A percentile compares a stretch with the other conserved stretches of the same genome.
Conservation (phyloP, 2,113 vertebrate species). For the Nestor notabilis region DNA sequence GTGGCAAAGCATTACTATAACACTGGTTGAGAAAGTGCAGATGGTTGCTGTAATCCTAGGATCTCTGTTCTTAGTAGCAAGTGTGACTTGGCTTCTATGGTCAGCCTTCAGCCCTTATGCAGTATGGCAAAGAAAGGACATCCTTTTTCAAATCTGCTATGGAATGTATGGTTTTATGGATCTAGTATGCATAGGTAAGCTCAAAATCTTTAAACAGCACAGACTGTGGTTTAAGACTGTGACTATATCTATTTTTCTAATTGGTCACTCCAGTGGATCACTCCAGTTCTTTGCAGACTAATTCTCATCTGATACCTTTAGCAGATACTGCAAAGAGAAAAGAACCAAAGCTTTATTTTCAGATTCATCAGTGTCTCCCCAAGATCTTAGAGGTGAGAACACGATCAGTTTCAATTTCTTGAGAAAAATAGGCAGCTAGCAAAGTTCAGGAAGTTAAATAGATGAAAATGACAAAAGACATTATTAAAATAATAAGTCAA, state of each 20-base stretch:
- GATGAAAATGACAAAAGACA: not conserved
- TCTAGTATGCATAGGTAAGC: conserved; percentile 94
- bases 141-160: conserved; percentile 97
- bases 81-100: conserved; percentile 96
- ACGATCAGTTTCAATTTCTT: not conserved
- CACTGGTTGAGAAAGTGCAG: conserved; percentile 97
- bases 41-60: conserved; percentile 95
- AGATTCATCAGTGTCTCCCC: not conserved
- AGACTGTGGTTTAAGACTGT: conserved; percentile 47
- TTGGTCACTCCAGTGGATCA: conserved; percentile 13
- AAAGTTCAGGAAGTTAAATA: not conserved
- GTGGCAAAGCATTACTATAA: conserved; percentile 96
- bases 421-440: not conserved
- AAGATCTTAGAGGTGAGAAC: not conserved
- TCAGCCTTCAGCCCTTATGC: conserved; percentile 93
- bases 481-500: not conserved
- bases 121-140: conserved; percentile 91
- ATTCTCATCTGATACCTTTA: conserved; percentile 11
- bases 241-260: conserved; percentile 37
- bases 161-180: conserved; percentile 99
- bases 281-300: conserved; percentile 46
- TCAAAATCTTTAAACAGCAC: conserved; percentile 52
- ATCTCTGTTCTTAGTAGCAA: conserved; percentile 92
- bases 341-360: not conserved
- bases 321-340: not conserved